Evolutionary conservation across 2,113 vertebrate species (phyloP), one percentile per base, ranked within the genome.

Genomic region (Neodontobutis hainanensis): DNA sequence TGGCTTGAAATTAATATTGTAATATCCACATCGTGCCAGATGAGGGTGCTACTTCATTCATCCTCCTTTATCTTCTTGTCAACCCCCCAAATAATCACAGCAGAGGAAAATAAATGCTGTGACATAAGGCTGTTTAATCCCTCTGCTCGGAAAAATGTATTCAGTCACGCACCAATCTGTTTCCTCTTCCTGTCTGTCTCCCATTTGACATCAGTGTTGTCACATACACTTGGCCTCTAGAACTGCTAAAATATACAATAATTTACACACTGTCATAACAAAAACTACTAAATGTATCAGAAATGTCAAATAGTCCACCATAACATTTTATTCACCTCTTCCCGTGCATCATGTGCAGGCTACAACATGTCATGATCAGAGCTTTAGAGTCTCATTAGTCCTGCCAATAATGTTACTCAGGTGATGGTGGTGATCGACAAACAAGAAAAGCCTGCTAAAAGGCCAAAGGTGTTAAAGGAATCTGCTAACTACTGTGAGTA

Each of bases 51-150:
- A 40, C 63, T 60, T 55, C 14, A 10, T 16, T 1, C 11, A n/a
- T 9, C 45, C 16, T 68, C 10, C 6, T 61, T 55, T 35, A 11
- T 6, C 59, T 53, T 32, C 6, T 36, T 11, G 48, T 64, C 36
- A 72, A 15, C 46, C 48, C 66, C 35, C 59, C 40, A 65, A 46
- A 58, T 78, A 64, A 80, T 82, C 81, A 81, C 81, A 77, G 71
- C 73, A 65, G 83, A 75, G 68, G 70, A 11, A 67, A 75, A 81
- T 83, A 90, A 81, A 91, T 84, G 80, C 68, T 76, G 78, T 78
- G 88, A 84, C 88, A 90, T 91, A 88, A 81, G 77, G 88, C 86
- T 76, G 70, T 78, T 86, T 90, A 90, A 90, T 90, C 86, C 85
- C 68, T 80, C 72, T 73, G 55, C 57, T 78, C 75, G 77, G 56